phyloP scores from a whole-genome alignment of 35 echinoderm and acorn worm genomes.

The Antedon bifida region DNA sequence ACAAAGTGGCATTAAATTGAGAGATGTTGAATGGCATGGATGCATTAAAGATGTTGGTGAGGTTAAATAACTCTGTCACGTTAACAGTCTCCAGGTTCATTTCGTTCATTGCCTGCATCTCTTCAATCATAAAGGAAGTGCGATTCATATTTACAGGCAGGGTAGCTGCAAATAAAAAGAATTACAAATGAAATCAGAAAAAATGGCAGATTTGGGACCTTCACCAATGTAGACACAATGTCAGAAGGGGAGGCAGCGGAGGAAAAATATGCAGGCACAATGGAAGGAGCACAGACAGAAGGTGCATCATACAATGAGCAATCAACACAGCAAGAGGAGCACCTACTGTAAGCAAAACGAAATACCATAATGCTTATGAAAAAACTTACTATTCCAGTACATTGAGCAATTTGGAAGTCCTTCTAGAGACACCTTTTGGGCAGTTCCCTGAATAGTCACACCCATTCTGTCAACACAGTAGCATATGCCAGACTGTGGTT shows the following conservation, averaged over 20 bases:
- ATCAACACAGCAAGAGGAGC: too few relatives aligned
- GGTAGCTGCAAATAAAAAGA: not conserved
- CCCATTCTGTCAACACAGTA: conserved; percentile 42
- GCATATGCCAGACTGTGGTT: not conserved
- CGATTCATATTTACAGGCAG: not conserved
- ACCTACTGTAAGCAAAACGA: too few relatives aligned
- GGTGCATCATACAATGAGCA: too few relatives aligned
- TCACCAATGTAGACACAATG: too few relatives aligned
- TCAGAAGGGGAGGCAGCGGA: too few relatives aligned
- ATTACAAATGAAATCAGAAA: not conserved
- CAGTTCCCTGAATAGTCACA: conserved; percentile 10
- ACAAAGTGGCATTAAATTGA: not conserved
- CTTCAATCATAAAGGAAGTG: not conserved
- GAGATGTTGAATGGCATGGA: not conserved
- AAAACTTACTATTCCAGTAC: conserved; percentile 32
- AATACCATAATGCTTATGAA: not conserved
- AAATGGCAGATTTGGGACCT: not conserved
- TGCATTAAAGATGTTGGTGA: not conserved
- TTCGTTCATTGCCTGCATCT: not conserved
- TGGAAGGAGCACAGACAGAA: too few relatives aligned
- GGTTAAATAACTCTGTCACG: not conserved
- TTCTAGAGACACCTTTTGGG: not conserved
- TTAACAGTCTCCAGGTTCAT: not conserved
- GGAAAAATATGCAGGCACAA: too few relatives aligned
- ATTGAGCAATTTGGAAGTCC: conserved; percentile 3